These are phyloP conservation scores for Diorhabda elongata DNA, from an alignment of 1,140 invertebrate genomes.

Conservation along the genomic window DNA sequence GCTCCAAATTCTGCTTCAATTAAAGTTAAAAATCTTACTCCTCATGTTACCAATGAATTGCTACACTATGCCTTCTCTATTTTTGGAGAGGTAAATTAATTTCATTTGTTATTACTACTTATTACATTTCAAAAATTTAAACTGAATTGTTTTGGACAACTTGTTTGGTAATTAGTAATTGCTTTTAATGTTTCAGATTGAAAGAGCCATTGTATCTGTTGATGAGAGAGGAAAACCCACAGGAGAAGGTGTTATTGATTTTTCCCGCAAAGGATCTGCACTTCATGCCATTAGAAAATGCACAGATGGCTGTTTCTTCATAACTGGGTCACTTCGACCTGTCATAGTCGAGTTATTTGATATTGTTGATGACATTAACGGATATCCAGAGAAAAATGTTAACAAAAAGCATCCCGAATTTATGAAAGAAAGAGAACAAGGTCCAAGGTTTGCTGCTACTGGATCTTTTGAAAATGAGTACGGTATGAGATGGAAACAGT, in stretches of 20 bases:
- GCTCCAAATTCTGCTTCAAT: constrained; percentile 91
- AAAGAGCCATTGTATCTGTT: constrained; percentile 89
- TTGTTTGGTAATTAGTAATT: not conserved
- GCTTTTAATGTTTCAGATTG: constrained; percentile 55
- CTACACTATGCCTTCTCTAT: constrained; percentile 88
- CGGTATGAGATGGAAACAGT: constrained; percentile 92
- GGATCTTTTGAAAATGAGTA: constrained; percentile 95
- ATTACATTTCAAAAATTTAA: too few relatives aligned
- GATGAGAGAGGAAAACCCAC: constrained; percentile 93
- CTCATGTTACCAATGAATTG: constrained; percentile 92
- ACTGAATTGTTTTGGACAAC: too few relatives aligned
- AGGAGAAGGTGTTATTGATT: constrained; percentile 96
- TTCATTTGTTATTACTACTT: not conserved
- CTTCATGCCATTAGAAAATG: constrained; percentile 84
- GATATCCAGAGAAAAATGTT: constrained; percentile 86
- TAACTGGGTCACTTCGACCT: constrained; percentile 84
- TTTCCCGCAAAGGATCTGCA: constrained; percentile 85
- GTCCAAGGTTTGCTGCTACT: constrained; percentile 84
- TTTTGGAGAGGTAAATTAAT: constrained; percentile 73
- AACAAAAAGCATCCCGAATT: constrained; percentile 81
- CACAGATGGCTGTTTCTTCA: constrained; percentile 87
- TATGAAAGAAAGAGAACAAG: constrained; percentile 72
- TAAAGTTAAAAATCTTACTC: constrained; percentile 88
- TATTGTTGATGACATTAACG: constrained; percentile 89
- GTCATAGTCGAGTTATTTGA: constrained; percentile 88